A percentile compares a stretch with the other conserved stretches of the same genome.
Evolutionary conservation across 1,140 invertebrate genomes (phyloP).

Genomic region (Whitmania pigra): DNA sequence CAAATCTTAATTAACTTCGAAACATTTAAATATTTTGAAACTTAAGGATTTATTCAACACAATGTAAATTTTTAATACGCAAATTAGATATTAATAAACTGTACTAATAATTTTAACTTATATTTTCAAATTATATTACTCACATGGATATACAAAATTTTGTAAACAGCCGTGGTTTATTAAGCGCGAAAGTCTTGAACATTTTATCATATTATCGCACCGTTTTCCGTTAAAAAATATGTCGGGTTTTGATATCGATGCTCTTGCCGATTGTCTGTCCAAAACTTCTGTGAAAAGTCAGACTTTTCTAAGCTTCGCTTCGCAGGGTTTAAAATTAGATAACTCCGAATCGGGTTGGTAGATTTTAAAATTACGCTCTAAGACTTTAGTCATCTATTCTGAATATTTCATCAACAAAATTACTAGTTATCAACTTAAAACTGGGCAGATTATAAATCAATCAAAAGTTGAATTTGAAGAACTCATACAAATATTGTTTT

Average conservation of each 20-base stretch:
- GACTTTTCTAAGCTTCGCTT: constrained; percentile 9
- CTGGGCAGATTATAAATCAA: not conserved
- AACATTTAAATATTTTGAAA: too few species aligned
- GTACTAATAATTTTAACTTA: too few species aligned
- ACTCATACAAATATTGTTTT: constrained; percentile 4
- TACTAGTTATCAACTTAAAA: not conserved
- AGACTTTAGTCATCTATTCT: not conserved
- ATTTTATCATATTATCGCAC: too few species aligned
- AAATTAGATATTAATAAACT: too few species aligned
- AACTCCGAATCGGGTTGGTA: not conserved
- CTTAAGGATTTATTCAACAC: too few species aligned
- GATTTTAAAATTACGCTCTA: not conserved
- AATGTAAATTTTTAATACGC: too few species aligned
- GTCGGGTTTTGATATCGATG: constrained; percentile 1
- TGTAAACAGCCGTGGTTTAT: too few species aligned
- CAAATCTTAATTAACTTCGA: too few species aligned
- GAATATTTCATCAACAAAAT: not conserved
- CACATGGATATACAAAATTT: too few species aligned
- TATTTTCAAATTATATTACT: too few species aligned
- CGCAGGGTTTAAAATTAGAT: constrained; percentile 11
- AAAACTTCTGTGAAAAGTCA: not conserved
- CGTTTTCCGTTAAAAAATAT: not conserved
- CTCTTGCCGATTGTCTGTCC: not conserved
- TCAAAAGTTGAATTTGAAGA: not conserved
- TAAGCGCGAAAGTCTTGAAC: too few species aligned